Evolutionary conservation across 2,797 vertebrate species (phyloP).

Genomic region (Lepilemur ruficaudatus): DNA sequence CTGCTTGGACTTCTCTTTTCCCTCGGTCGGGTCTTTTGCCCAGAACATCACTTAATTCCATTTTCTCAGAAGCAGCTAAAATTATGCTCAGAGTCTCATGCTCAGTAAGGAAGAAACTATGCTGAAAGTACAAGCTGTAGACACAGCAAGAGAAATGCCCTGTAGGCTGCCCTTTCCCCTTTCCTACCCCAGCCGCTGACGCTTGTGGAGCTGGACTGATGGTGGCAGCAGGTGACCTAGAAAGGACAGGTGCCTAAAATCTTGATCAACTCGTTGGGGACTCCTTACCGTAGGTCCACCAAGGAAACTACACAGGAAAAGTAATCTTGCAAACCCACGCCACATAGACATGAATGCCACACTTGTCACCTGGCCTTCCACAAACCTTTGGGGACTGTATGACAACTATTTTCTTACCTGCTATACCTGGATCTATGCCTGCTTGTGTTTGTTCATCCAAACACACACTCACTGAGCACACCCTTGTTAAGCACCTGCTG

Average conservation of each 20-base stretch:
- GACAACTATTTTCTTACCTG: not conserved
- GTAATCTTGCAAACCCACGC: not conserved
- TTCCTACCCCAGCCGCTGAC: not conserved
- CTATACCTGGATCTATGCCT: not conserved
- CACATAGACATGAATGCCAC: not conserved
- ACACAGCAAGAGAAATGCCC: not conserved
- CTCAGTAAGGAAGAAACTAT: not conserved
- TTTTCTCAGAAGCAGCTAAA: constrained; percentile 17
- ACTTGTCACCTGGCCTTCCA: not conserved
- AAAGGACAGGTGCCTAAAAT: not conserved
- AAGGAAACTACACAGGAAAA: not conserved
- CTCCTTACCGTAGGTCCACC: not conserved
- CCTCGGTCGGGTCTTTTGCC: not conserved
- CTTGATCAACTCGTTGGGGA: not conserved
- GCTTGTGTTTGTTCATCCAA: not conserved
- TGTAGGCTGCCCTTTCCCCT: too few relatives aligned
- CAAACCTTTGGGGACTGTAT: not conserved
- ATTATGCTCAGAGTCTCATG: not conserved
- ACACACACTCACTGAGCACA: not conserved
- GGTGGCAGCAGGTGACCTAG: not conserved
- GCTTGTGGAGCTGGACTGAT: not conserved
- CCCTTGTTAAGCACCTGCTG: not conserved
- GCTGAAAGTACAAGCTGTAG: not conserved
- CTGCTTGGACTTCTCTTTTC: not conserved
- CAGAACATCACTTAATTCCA: not conserved